Conservation (phyloP, 2,888 invertebrate genomes). For the Cosmorhoe ocellata region DNA sequence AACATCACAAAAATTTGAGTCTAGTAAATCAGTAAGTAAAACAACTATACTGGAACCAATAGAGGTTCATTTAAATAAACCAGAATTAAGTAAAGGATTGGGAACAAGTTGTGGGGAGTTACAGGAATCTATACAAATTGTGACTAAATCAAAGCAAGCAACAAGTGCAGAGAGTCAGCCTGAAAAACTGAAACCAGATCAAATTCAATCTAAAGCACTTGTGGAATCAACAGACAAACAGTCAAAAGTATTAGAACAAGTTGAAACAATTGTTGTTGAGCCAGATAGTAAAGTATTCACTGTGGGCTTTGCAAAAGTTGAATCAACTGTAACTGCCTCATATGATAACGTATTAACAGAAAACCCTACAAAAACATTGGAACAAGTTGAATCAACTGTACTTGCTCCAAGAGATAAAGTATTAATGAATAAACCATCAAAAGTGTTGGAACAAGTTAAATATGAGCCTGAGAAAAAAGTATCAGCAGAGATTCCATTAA, state of each 20-base stretch:
- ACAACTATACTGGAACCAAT: background rate
- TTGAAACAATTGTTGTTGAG: too few relatives aligned
- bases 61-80: background rate
- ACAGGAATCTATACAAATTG: background rate
- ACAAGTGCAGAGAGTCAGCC: background rate
- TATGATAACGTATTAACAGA: background rate
- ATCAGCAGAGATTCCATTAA: too few relatives aligned
- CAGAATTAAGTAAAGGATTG: constrained; percentile 9
- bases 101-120: background rate
- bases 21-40: constrained; percentile 1
- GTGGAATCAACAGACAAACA: background rate
- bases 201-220: background rate
- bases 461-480: too few relatives aligned
- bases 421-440: too few relatives aligned
- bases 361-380: background rate
- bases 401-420: too few relatives aligned
- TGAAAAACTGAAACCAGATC: background rate
- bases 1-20: constrained; percentile 8
- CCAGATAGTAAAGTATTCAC: too few relatives aligned
- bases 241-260: background rate
- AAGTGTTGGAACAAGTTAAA: too few relatives aligned
- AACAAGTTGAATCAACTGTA: background rate
- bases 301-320: too few relatives aligned
- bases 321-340: background rate
- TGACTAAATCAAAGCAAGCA: background rate